These are phyloP conservation scores for Catharus ustulatus DNA, from an alignment of 2,797 vertebrate genomes.

Conservation along the genomic window DNA sequence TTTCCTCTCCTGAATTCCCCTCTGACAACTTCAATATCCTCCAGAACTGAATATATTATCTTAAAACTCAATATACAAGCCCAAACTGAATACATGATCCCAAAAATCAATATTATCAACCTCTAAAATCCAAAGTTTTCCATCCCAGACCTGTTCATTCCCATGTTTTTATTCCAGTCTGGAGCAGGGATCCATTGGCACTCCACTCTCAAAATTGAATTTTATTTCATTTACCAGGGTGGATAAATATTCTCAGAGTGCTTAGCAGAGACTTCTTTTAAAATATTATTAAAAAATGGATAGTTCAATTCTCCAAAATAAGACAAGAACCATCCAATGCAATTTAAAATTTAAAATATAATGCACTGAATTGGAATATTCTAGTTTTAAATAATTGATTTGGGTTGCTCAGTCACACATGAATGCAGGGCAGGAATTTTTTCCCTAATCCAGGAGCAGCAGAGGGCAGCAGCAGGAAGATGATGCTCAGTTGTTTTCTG, in stretches of 20 bases:
- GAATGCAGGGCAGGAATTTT: rapidly evolving
- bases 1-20: not conserved
- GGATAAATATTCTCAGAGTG: not conserved
- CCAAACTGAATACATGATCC: not conserved
- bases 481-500: not conserved
- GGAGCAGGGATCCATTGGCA: not conserved
- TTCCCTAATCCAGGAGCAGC: not conserved
- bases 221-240: not conserved
- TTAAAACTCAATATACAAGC: not conserved
- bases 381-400: not conserved
- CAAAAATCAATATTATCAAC: not conserved
- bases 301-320: not conserved
- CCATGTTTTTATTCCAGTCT: not conserved
- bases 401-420: not conserved
- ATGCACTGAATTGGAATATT: not conserved
- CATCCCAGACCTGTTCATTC: not conserved
- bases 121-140: not conserved
- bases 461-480: slow-evolving; percentile 65
- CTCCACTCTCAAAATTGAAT: not conserved
- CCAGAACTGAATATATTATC: rapidly evolving
- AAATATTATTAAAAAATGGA: not conserved
- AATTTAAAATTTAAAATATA: not conserved
- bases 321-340: not conserved
- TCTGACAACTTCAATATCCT: not conserved
- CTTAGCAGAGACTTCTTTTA: not conserved